Base-by-base conservation (phyloP, 2,888 invertebrate species). In the Unio pictorum region DNA sequence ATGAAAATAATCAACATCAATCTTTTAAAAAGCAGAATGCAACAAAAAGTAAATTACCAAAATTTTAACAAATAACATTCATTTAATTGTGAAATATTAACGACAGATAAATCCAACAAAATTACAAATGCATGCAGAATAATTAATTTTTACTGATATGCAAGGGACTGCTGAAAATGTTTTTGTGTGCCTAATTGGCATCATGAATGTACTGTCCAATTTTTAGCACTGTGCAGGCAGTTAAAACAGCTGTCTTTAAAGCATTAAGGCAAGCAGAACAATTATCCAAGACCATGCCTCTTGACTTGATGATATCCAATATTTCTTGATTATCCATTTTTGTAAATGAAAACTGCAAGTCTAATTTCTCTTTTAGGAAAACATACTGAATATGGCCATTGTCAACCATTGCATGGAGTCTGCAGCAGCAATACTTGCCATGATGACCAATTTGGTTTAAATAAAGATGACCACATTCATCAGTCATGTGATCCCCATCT, bases 201-300 rank as follows among this genome's bases (percentile, higher is more conserved):
- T 45, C 45, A 45, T 45, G 45, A 45, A 45, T 45, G 3, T 45
- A 45, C 64, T 84, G 82, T 34, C 78, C 80, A n/a, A 83, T 80
- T 23, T 76, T 79, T 17, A 84, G 63, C 6, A 83, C 75, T 62
- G 81, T 78, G 61, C 75, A 77, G 23, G 86, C 82, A n/a, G 82
- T 80, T 55, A 80, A 65, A 0, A 83, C 76, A 8, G 81, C 80
- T 15, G 77, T 81, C 59, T 77, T 77, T 23, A 86, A 60, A n/a
- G 83, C 81, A 74, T 79, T 79, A 17, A 75, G 61, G 68, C 75
- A 71, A 64, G 75, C 69, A 26, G 70, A 64, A 56, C 75, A 73
- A 34, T 72, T 68, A 73, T 86, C 86, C 54, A 78, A n/a, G 55
- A 78, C 60, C 26, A 75, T 62, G 30, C 71, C 69, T 67, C 64